phyloP scores from a whole-genome alignment of 1,140 invertebrate genomes.

The Orussus abietinus region DNA sequence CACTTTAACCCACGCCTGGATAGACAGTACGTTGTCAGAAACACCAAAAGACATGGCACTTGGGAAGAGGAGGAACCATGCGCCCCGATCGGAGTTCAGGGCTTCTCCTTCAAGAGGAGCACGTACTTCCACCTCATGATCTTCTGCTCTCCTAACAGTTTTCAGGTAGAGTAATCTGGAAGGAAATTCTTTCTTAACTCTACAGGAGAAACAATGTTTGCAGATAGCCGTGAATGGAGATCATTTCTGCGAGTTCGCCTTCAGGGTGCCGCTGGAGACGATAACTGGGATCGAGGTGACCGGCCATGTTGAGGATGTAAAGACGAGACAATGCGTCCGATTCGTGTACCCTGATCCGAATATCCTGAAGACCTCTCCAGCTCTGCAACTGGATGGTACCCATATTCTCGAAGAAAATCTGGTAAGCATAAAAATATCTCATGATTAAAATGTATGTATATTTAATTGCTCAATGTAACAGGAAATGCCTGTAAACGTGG shows the following conservation, averaged over 20 bases:
- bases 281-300: conserved; percentile 58
- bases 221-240: conserved; percentile 67
- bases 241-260: conserved; percentile 67
- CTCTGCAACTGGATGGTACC: conserved; percentile 32
- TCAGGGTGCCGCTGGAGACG: conserved; percentile 58
- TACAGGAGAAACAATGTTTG: too few relatives aligned
- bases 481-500: conserved; percentile 48
- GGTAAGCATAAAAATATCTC: conserved; percentile 23
- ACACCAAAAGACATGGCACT: conserved; percentile 56
- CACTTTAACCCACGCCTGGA: conserved; percentile 76
- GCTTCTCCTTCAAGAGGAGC: conserved; percentile 34
- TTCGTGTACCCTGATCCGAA: conserved; percentile 53
- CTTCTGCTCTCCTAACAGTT: conserved; percentile 40
- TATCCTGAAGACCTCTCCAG: conserved; percentile 28
- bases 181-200: conserved; percentile 15
- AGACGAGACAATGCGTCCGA: conserved; percentile 42
- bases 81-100: conserved; percentile 42
- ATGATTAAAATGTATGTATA: background rate
- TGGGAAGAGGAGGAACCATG: conserved; percentile 73
- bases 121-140: conserved; percentile 44
- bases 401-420: conserved; percentile 30
- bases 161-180: conserved; percentile 32
- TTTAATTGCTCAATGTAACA: conserved; percentile 20
- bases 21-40: conserved; percentile 73
- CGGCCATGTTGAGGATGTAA: conserved; percentile 57